A percentile compares a stretch with the other conserved stretches of the same genome.
Evolutionary conservation across 2,113 vertebrate genomes (phyloP).

Genomic region (Fukomys damarensis): DNA sequence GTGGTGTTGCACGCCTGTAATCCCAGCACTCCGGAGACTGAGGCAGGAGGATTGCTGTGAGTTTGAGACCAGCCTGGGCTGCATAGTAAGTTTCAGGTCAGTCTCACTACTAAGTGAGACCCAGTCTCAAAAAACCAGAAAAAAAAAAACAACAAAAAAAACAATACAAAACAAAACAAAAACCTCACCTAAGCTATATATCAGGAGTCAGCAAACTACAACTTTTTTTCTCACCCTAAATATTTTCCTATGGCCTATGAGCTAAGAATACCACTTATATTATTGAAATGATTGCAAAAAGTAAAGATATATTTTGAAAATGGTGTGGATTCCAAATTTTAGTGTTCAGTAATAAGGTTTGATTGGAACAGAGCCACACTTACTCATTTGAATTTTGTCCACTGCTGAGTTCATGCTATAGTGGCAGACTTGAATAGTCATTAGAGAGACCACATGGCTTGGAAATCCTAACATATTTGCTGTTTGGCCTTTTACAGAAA

Average conservation of each 20-base stretch:
- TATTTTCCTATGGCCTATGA: background rate
- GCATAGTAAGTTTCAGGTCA: too few relatives aligned
- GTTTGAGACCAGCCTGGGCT: too few relatives aligned
- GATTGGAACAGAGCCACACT: background rate
- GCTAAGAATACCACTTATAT: background rate
- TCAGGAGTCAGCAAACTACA: background rate
- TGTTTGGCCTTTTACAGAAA: conserved; percentile 14
- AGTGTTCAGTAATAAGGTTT: conserved; percentile 36
- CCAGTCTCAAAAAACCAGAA: too few relatives aligned
- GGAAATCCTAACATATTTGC: conserved; percentile 22
- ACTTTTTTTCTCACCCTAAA: background rate
- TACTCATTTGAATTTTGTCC: background rate
- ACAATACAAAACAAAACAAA: too few relatives aligned
- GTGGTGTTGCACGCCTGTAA: too few relatives aligned
- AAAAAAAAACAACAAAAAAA: too few relatives aligned
- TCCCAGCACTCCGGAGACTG: too few relatives aligned
- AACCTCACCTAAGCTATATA: background rate
- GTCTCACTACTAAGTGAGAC: too few relatives aligned
- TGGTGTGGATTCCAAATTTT: conserved; percentile 25
- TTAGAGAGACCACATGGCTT: background rate
- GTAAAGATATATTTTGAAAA: conserved; percentile 31
- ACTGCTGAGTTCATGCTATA: background rate
- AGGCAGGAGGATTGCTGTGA: too few relatives aligned
- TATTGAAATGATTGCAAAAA: conserved; percentile 24
- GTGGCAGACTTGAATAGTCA: conserved; percentile 2